Evolutionary conservation across 2,888 invertebrate genomes (phyloP), one percentile per base, ranked within the genome.

Genomic region (Drosophila demipolita): DNA sequence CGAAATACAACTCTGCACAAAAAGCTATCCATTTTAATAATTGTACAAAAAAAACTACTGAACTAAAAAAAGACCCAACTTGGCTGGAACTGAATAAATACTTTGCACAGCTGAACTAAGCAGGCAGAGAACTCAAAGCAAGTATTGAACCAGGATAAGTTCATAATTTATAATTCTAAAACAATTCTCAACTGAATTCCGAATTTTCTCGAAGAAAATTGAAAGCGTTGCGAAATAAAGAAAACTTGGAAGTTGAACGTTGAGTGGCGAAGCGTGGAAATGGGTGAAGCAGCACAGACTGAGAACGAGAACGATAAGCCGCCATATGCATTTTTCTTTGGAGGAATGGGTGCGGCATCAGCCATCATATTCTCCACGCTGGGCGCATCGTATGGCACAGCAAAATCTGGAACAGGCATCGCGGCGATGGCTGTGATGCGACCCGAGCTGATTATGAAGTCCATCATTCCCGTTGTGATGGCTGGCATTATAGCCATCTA

Each of bases 351-450:
- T 74, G 99, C 99, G 69, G 99, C 99, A 90, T 95, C 99, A 83
- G 96, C 98, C 78, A 99, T 99, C 85, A 99, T 99, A 67, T 97
- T 99, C 94, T 98, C 98, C 81, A 99, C 99, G 85, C 94, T 99
- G 89, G 99, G 92, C 98, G 85, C 85, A 0, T 79, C 85, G 0
- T 85, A 73, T 49, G 85, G 85, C 3, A 85, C 85, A 1, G 85
- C 85, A 1, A 89, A 82, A 17, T 83, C 87, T 0, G 85, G 89
- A 9, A 77, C 85, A 0, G 85, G 89, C 0, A 85, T 89, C 12
- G 98, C 99, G 82, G 99, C 99, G 91, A 99, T 99, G 99, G 98
- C 99, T 86, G 99, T 99, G 91, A 99, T 99, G 98, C 95, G 99
- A 94, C 99, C 99, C 69, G 99, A 99, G 94, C 95, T 99, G 91